A percentile compares a stretch with the other conserved stretches of the same genome.
These are phyloP conservation scores for Callospermophilus lateralis DNA, from an alignment of 2,113 vertebrate species.

Conservation along the genomic window DNA sequence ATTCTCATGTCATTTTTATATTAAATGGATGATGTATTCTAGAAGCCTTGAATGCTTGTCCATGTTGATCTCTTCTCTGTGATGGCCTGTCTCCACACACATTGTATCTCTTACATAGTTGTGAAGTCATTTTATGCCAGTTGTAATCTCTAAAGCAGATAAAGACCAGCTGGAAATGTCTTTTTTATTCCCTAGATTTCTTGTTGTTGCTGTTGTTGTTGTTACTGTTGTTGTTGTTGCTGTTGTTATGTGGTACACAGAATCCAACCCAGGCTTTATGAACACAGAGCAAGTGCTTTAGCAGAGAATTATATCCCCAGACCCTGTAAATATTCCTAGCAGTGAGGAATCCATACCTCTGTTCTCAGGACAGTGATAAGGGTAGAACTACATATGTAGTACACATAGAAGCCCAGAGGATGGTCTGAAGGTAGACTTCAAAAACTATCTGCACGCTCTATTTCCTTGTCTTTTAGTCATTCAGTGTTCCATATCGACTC, in stretches of 20 bases:
- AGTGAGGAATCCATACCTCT: not conserved
- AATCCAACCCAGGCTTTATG: no score
- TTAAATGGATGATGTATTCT: not conserved
- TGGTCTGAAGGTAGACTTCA: not conserved
- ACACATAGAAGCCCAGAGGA: no score
- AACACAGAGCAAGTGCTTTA: not conserved
- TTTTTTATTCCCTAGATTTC: not conserved
- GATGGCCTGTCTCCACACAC: not conserved
- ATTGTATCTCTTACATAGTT: not conserved
- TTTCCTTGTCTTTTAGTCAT: not conserved
- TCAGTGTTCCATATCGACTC: not conserved
- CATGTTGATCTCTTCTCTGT: not conserved
- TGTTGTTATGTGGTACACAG: no score
- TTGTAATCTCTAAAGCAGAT: not conserved
- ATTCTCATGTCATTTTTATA: not conserved
- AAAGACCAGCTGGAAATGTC: not conserved
- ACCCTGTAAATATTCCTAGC: not conserved
- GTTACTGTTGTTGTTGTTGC: not conserved
- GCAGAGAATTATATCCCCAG: not conserved
- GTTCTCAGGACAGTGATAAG: not conserved
- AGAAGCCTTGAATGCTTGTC: not conserved
- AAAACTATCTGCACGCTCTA: not conserved
- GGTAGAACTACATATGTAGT: not conserved
- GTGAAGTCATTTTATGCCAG: not conserved
- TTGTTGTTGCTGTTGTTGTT: not conserved